These are phyloP conservation scores for Amblyteles armatorius DNA, from an alignment of 2,888 invertebrate genomes.

Conservation along the genomic window DNA sequence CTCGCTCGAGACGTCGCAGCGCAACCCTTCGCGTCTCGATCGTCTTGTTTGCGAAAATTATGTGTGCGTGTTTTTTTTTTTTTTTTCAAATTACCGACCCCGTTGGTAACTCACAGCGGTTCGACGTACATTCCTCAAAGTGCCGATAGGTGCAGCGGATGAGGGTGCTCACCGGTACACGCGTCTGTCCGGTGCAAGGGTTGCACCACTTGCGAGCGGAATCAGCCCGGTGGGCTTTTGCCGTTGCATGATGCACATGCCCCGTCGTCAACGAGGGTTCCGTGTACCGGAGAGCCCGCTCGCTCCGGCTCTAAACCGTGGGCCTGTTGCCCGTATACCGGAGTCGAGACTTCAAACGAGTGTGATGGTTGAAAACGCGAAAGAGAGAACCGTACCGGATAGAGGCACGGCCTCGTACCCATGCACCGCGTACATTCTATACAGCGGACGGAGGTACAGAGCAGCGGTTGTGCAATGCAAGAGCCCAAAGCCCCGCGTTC, in stretches of 20 bases:
- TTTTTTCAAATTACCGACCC: too few relatives aligned
- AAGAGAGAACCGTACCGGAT: conserved; percentile 42
- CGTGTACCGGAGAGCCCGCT: background rate
- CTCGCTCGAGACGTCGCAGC: conserved; percentile 29
- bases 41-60: conserved; percentile 24
- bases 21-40: background rate
- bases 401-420: conserved; percentile 29
- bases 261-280: conserved; percentile 35
- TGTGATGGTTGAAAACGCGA: conserved; percentile 55
- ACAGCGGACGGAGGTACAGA: conserved; percentile 25
- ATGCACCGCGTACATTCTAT: conserved; percentile 15
- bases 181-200: conserved; percentile 33
- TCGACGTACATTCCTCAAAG: background rate
- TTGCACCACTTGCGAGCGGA: conserved; percentile 54
- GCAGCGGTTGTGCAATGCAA: conserved; percentile 45
- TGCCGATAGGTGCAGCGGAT: background rate
- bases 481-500: conserved; percentile 48
- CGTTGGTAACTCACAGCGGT: too few relatives aligned
- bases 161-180: conserved; percentile 4
- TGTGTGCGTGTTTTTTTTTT: background rate
- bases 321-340: conserved; percentile 35
- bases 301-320: conserved; percentile 30
- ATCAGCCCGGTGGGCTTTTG: conserved; percentile 19
- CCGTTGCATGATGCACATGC: conserved; percentile 5
- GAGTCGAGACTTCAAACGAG: conserved; percentile 57